These are phyloP conservation scores for Melospiza melodia DNA, from an alignment of 2,113 vertebrate genomes.

Conservation along the genomic window DNA sequence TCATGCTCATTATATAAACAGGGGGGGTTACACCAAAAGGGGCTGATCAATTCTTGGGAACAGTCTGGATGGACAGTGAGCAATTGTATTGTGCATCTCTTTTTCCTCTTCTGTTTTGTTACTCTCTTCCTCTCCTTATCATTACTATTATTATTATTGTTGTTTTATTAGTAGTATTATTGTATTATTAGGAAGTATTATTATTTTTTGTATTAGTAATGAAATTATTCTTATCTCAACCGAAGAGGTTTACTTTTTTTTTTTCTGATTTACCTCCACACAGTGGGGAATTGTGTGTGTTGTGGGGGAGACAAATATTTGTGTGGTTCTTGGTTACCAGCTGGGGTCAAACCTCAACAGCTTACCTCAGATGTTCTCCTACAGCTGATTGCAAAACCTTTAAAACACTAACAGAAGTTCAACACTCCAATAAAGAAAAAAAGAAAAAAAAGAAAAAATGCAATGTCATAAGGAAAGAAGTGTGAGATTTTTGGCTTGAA, in stretches of 20 bases:
- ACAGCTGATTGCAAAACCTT: constrained; percentile 11
- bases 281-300: not conserved
- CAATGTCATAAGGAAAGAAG: not conserved
- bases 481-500: not conserved
- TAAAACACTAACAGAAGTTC: not conserved
- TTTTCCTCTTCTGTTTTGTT: not conserved
- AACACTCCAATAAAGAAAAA: constrained; percentile 6
- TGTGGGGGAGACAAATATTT: not conserved
- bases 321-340: not conserved
- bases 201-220: not conserved
- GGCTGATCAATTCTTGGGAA: too few species aligned
- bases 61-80: not conserved
- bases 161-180: not conserved
- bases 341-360: not conserved
- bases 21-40: too few species aligned
- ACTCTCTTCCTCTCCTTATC: not conserved
- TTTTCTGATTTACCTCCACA: not conserved
- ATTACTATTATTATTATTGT: not conserved
- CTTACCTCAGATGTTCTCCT: constrained; percentile 15
- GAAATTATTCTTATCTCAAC: not conserved
- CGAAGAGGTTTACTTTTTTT: not conserved
- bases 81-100: not conserved
- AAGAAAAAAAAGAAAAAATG: not conserved
- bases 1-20: not conserved
- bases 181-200: not conserved